These are phyloP conservation scores for Trematomus bernacchii DNA, from an alignment of 2,797 vertebrate genomes.

Conservation along the genomic window DNA sequence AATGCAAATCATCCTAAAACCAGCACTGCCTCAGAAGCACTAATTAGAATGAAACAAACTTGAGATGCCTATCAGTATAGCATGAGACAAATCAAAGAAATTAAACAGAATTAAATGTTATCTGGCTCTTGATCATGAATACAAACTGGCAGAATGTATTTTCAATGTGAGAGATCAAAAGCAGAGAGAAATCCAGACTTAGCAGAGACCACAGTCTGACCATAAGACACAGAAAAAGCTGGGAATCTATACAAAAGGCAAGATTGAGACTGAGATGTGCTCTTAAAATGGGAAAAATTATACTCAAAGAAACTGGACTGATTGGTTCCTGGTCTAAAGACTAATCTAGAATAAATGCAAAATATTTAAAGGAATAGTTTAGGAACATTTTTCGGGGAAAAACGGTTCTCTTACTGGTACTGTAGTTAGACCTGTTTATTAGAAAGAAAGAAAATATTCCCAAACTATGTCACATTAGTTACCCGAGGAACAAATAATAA, in stretches of 20 bases:
- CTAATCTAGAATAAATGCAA: neutral
- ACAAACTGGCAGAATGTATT: constrained; percentile 39
- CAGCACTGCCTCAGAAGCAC: constrained; percentile 24
- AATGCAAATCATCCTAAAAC: constrained; percentile 48
- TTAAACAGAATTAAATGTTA: constrained; percentile 50
- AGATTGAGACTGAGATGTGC: neutral
- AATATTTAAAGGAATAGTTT: neutral
- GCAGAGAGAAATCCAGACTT: constrained; percentile 34
- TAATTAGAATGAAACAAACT: constrained; percentile 48
- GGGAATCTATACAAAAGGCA: constrained; percentile 3
- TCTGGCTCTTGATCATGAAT: constrained; percentile 45
- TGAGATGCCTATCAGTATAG: constrained; percentile 59
- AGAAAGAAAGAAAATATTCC: neutral
- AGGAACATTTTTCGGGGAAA: neutral
- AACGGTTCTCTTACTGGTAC: neutral
- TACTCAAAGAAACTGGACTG: neutral
- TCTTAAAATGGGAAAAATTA: constrained; percentile 9
- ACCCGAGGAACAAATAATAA: constrained; percentile 1
- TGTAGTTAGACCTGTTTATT: neutral
- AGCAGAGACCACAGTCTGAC: constrained; percentile 39
- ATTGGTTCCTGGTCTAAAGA: neutral
- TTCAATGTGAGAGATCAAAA: constrained; percentile 51
- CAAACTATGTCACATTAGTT: neutral
- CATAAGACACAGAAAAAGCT: constrained; percentile 10
- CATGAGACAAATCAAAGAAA: constrained; percentile 56